phyloP scores from a whole-genome alignment of 2,113 vertebrate species.

The Actinemys pallida region DNA sequence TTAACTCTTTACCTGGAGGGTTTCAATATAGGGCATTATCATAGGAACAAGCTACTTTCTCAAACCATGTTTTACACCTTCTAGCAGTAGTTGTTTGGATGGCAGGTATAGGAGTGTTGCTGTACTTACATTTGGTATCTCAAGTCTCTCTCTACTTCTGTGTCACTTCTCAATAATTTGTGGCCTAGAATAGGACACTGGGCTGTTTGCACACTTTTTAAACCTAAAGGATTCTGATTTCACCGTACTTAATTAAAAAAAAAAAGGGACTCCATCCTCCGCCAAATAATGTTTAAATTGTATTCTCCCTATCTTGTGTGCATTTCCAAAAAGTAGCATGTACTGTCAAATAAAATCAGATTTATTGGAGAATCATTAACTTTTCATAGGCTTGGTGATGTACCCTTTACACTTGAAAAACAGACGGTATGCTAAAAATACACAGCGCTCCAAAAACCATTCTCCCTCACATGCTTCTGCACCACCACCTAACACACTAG shows the following conservation, averaged over 20 bases:
- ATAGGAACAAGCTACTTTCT: background rate
- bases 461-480: background rate
- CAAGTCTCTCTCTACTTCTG: background rate
- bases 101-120: background rate
- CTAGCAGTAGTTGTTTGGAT: background rate
- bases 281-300: background rate
- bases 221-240: background rate
- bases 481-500: background rate
- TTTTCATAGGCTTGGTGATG: background rate
- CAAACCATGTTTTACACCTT: background rate
- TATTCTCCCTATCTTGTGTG: background rate
- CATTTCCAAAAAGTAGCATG: background rate
- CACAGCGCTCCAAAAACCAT: background rate
- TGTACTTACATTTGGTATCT: background rate
- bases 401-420: background rate
- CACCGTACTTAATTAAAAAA: too few relatives aligned
- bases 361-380: background rate
- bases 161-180: background rate
- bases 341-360: background rate
- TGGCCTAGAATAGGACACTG: background rate
- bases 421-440: background rate
- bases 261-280: too few relatives aligned
- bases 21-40: background rate
- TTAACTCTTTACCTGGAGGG: background rate
- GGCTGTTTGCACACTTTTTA: background rate